phyloP scores from a whole-genome alignment of 2,888 invertebrate genomes.

The Drosophila macrothrix region DNA sequence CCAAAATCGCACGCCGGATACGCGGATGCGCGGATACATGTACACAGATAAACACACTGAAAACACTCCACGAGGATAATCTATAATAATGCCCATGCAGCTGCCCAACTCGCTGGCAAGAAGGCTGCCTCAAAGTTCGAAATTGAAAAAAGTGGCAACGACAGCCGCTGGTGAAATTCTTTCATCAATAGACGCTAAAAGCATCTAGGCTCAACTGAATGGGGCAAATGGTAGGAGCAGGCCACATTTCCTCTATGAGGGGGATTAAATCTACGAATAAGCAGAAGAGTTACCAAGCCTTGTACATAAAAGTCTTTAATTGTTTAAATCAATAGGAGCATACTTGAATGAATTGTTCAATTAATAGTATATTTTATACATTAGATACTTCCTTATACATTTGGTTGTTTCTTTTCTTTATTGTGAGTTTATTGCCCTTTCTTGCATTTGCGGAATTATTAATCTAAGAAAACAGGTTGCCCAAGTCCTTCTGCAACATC shows the following conservation, averaged over 20 bases:
- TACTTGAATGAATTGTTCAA: background rate
- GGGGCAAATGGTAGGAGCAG: conserved; percentile 4
- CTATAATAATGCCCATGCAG: conserved; percentile 58
- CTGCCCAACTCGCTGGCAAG: conserved; percentile 36
- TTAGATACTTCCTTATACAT: background rate
- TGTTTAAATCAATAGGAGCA: background rate
- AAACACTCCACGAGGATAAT: conserved; percentile 47
- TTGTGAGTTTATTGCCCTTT: background rate
- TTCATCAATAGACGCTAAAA: conserved; percentile 63
- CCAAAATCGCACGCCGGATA: conserved; percentile 60
- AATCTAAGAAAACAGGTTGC: background rate
- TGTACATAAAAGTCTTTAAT: background rate
- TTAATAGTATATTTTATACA: too few relatives aligned
- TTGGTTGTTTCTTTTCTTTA: background rate
- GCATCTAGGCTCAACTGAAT: conserved; percentile 20
- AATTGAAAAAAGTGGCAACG: conserved; percentile 69
- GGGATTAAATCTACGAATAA: background rate
- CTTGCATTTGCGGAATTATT: background rate
- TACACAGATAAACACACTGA: conserved; percentile 59
- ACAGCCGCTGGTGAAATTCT: conserved; percentile 73
- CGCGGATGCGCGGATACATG: conserved; percentile 53
- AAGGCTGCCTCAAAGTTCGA: conserved; percentile 31
- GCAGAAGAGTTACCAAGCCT: conserved; percentile 12
- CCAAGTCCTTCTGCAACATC: background rate
- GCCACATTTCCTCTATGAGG: background rate